These are phyloP conservation scores for Aphidoletes aphidimyza DNA, from an alignment of 2,888 invertebrate species.

Conservation along the genomic window DNA sequence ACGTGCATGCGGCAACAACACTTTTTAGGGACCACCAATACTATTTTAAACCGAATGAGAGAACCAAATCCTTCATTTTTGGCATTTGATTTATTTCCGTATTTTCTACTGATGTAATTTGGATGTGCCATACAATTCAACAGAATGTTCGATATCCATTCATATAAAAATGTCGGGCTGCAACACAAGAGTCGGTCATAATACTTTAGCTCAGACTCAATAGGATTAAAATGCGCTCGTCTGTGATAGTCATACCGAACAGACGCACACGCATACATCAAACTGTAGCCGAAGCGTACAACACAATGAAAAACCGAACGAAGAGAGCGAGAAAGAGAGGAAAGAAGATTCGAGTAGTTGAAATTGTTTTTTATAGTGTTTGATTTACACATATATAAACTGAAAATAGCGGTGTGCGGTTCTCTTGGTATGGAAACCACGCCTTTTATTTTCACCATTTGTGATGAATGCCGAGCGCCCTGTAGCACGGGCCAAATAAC, in stretches of 20 bases:
- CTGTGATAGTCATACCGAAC: background rate
- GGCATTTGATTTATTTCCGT: background rate
- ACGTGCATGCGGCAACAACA: too few species aligned
- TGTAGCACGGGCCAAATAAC: slow-evolving; percentile 52
- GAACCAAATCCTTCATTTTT: too few species aligned
- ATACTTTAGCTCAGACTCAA: background rate
- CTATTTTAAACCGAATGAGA: too few species aligned
- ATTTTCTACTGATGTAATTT: background rate
- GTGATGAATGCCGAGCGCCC: background rate
- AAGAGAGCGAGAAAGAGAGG: background rate
- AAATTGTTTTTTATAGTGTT: slow-evolving; percentile 51
- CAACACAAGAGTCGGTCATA: background rate
- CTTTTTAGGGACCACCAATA: too few species aligned
- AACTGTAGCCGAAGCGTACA: background rate
- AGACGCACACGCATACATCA: background rate
- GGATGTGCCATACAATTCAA: background rate
- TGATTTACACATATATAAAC: slow-evolving; percentile 40
- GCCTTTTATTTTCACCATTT: slow-evolving; percentile 50
- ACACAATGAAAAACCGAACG: background rate
- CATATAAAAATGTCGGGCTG: background rate
- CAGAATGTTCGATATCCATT: background rate
- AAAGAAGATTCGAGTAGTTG: slow-evolving; percentile 33
- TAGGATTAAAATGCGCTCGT: background rate
- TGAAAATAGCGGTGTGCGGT: background rate
- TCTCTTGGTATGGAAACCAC: background rate